These are phyloP conservation scores for Drosophila mayri DNA, from an alignment of 1,140 invertebrate species.

Conservation along the genomic window DNA sequence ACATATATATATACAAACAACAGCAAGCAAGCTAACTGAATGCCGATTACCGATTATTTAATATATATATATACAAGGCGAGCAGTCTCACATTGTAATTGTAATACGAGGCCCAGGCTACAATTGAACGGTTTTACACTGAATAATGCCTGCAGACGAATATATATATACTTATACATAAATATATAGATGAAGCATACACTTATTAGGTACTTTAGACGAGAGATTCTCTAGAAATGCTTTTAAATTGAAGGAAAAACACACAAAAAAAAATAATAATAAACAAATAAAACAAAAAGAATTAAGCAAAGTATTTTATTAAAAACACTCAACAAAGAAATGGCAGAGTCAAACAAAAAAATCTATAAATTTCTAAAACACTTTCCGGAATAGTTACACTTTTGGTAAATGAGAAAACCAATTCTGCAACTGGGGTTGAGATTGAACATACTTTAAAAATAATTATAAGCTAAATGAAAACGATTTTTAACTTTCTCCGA, in stretches of 20 bases:
- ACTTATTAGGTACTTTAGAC: constrained; percentile 74
- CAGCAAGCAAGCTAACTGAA: constrained; percentile 14
- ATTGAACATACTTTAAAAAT: constrained; percentile 67
- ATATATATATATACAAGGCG: constrained; percentile 47
- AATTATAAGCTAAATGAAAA: constrained; percentile 63
- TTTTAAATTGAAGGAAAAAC: constrained; percentile 58
- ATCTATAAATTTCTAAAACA: constrained; percentile 56
- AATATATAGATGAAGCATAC: constrained; percentile 60
- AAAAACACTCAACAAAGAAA: constrained; percentile 45
- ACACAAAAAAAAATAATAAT: constrained; percentile 13
- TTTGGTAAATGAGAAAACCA: constrained; percentile 49
- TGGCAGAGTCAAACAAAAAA: constrained; percentile 27
- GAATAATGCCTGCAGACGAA: constrained; percentile 62
- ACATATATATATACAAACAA: constrained; percentile 47
- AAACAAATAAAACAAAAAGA: constrained; percentile 33
- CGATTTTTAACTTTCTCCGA: constrained; percentile 77
- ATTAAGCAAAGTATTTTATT: constrained; percentile 65
- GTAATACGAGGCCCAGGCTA: constrained; percentile 66
- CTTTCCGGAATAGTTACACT: constrained; percentile 53
- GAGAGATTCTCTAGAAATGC: constrained; percentile 73
- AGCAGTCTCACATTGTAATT: constrained; percentile 42
- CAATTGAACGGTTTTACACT: constrained; percentile 80
- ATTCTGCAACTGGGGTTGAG: constrained; percentile 51
- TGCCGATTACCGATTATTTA: constrained; percentile 43
- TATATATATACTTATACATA: constrained; percentile 56